phyloP scores from a whole-genome alignment of 2,797 vertebrate genomes.

The Rhyacichthys aspro region DNA sequence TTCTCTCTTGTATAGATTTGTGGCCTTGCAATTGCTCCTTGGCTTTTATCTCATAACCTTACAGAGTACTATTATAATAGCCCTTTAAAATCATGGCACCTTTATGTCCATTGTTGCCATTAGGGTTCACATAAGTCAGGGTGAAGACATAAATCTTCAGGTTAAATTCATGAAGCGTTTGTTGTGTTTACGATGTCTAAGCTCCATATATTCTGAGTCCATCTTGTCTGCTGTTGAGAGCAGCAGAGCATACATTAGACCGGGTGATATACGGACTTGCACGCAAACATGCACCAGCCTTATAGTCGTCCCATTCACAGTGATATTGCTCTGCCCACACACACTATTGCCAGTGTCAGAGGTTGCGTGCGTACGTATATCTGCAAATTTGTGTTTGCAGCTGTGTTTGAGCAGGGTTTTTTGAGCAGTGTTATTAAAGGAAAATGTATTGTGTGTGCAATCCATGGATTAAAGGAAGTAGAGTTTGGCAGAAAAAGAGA shows the following conservation, averaged over 20 bases:
- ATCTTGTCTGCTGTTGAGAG: conserved; percentile 37
- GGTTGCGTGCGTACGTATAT: conserved; percentile 17
- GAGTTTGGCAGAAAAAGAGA: conserved; percentile 14
- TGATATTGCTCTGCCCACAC: conserved; percentile 38
- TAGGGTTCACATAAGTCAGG: conserved; percentile 7
- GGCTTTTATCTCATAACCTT: not conserved
- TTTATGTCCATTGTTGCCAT: not conserved
- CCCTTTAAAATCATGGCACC: not conserved
- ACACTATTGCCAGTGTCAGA: conserved; percentile 42
- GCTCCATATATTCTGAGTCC: conserved; percentile 41
- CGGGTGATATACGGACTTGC: conserved; percentile 49
- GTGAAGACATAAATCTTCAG: conserved; percentile 22
- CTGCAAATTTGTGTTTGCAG: conserved; percentile 14
- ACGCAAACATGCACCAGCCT: conserved; percentile 34
- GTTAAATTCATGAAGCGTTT: conserved; percentile 37
- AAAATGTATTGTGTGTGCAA: conserved; percentile 16
- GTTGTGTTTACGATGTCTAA: conserved; percentile 38
- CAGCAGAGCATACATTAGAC: conserved; percentile 45
- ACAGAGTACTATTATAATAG: not conserved
- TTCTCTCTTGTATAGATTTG: not conserved
- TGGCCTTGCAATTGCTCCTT: not conserved
- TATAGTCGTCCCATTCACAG: conserved; percentile 34
- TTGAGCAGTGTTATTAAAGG: conserved; percentile 3
- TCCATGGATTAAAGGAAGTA: conserved; percentile 1
- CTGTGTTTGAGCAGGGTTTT: conserved; percentile 23